These are phyloP conservation scores for Sylvia atricapilla DNA, from an alignment of 2,113 vertebrate species.

Conservation along the genomic window DNA sequence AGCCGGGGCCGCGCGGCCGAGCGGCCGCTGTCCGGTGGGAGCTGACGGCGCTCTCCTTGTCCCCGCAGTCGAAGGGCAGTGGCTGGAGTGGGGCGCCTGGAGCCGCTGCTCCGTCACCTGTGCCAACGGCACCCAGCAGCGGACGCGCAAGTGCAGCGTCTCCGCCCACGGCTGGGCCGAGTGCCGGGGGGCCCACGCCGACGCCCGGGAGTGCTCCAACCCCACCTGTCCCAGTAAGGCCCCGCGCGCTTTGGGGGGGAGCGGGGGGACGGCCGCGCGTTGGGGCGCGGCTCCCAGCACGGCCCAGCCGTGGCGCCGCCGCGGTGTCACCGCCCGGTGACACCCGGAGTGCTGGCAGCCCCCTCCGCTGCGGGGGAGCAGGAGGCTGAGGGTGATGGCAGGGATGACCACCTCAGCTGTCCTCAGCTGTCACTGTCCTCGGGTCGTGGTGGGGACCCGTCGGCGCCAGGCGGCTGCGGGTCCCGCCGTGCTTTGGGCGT, in stretches of 20 bases:
- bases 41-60: constrained; percentile 49
- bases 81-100: constrained; percentile 95
- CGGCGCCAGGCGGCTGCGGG: background rate
- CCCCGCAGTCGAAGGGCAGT: constrained; percentile 93
- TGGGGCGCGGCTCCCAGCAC: rapidly evolving
- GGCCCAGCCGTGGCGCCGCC: background rate
- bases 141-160: constrained; percentile 89
- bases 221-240: constrained; percentile 86
- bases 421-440: background rate
- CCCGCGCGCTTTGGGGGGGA: background rate
- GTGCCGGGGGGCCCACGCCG: constrained; percentile 87
- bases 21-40: background rate
- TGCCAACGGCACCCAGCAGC: constrained; percentile 88
- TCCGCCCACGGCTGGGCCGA: constrained; percentile 89
- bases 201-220: constrained; percentile 87
- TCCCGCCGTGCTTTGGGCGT: background rate
- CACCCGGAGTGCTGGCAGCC: background rate
- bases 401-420: background rate
- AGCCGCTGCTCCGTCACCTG: constrained; percentile 90
- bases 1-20: background rate
- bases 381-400: background rate
- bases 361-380: background rate
- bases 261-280: background rate
- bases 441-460: background rate
- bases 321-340: background rate